A percentile compares a stretch with the other conserved stretches of the same genome.
These are phyloP conservation scores for Adela reaumurella DNA, from an alignment of 2,888 invertebrate species.

Conservation along the genomic window DNA sequence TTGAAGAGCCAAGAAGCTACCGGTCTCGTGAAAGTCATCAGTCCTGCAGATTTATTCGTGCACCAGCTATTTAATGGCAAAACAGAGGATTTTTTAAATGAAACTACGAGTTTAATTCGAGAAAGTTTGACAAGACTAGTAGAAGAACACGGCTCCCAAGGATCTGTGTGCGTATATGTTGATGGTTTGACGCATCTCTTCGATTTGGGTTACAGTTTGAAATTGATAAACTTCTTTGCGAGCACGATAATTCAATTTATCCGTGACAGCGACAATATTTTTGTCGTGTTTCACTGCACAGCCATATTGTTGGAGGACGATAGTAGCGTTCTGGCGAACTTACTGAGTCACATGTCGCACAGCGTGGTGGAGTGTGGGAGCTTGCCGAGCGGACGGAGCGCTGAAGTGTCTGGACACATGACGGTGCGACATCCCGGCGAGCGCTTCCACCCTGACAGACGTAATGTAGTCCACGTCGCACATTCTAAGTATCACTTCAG, in stretches of 20 bases:
- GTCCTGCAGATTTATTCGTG: constrained; percentile 7
- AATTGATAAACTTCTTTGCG: constrained; percentile 47
- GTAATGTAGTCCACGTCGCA: constrained; percentile 25
- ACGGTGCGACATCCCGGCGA: constrained; percentile 44
- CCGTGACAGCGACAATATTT: constrained; percentile 26
- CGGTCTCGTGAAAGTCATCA: constrained; percentile 20
- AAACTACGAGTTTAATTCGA: constrained; percentile 35
- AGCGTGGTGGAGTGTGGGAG: constrained; percentile 61
- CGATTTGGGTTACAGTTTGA: constrained; percentile 57
- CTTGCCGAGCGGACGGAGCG: constrained; percentile 68
- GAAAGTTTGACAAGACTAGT: constrained; percentile 29
- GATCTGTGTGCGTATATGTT: constrained; percentile 57
- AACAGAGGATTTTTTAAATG: constrained; percentile 28
- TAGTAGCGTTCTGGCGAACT: constrained; percentile 56
- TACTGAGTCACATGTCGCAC: constrained; percentile 61
- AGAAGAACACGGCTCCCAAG: constrained; percentile 26
- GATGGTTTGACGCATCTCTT: constrained; percentile 72
- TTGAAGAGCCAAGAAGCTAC: constrained; percentile 44
- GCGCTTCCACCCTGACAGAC: constrained; percentile 31
- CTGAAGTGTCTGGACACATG: constrained; percentile 68
- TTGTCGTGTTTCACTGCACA: constrained; percentile 55
- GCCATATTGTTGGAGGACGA: constrained; percentile 54
- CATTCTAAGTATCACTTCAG: constrained; percentile 59
- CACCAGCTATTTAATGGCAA: constrained; percentile 7
- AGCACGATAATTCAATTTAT: constrained; percentile 38